phyloP scores from a whole-genome alignment of 64 coral and sea anemone genomes.

The Orbicella faveolata region DNA sequence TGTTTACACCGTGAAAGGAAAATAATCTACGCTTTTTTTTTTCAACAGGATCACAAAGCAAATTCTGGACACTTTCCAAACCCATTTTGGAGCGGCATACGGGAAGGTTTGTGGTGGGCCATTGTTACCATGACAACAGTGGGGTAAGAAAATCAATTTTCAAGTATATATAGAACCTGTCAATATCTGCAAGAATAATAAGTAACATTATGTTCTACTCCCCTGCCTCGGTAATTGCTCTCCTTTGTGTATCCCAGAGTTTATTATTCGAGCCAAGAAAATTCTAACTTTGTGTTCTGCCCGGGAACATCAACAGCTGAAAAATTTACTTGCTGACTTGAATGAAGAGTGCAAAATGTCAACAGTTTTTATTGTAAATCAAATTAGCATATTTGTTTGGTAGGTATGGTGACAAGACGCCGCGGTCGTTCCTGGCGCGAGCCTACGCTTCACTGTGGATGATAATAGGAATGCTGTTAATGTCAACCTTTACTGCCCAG shows the following conservation, averaged over 20 bases:
- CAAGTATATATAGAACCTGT: too few relatives aligned
- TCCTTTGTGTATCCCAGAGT: too few relatives aligned
- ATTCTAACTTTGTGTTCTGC: too few relatives aligned
- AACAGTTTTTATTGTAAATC: neutral
- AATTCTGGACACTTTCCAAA: neutral
- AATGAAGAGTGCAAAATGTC: too few relatives aligned
- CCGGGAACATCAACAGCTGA: too few relatives aligned
- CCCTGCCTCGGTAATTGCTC: too few relatives aligned
- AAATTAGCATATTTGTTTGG: neutral
- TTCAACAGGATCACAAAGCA: neutral
- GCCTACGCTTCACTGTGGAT: constrained; percentile 76
- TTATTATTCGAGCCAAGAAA: too few relatives aligned
- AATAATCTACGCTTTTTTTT: neutral
- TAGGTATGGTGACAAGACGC: constrained; percentile 86
- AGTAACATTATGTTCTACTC: too few relatives aligned
- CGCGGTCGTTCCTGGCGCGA: constrained; percentile 62
- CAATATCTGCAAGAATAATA: too few relatives aligned
- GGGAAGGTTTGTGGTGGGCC: neutral
- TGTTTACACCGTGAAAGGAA: too few relatives aligned
- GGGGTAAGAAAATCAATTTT: neutral
- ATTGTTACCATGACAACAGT: neutral
- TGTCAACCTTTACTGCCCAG: constrained; percentile 59
- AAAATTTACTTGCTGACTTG: too few relatives aligned
- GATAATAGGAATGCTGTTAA: constrained; percentile 70
- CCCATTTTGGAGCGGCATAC: neutral